Percentiles rank a stretch among this genome's conserved stretches.
Evolutionary conservation across 2,888 invertebrate species (phyloP).

Genomic region (Heteromurus nitidus): DNA sequence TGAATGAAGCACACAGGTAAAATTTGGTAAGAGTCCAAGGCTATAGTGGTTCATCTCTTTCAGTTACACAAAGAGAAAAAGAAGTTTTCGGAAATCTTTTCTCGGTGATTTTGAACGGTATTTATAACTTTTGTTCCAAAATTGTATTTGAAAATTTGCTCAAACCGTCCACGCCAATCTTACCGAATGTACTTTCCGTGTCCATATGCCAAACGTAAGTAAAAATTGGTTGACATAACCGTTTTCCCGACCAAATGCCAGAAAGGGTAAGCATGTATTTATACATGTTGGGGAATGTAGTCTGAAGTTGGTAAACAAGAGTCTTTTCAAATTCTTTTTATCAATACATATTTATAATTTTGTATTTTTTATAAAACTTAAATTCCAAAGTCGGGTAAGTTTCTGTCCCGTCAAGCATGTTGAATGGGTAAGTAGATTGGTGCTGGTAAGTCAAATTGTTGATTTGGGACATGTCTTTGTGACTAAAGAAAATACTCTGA

Average conservation of each 20-base stretch:
- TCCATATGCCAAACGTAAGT: conserved; percentile 40
- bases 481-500: conserved; percentile 6
- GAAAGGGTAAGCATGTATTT: conserved; percentile 4
- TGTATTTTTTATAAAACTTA: background rate
- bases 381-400: conserved; percentile 40
- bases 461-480: conserved; percentile 21
- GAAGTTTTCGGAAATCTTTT: background rate
- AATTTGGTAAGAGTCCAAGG: conserved; percentile 32
- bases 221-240: background rate
- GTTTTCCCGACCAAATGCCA: background rate
- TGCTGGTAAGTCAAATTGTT: conserved; percentile 32
- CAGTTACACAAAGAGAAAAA: background rate
- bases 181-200: conserved; percentile 23
- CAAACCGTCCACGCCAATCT: conserved; percentile 17
- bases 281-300: background rate
- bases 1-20: conserved; percentile 37
- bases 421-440: conserved; percentile 51
- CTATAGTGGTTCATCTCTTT: background rate
- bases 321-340: background rate
- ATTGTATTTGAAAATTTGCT: background rate
- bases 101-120: background rate
- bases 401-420: conserved; percentile 15
- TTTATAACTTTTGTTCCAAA: background rate
- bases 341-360: conserved; percentile 5
- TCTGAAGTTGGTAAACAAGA: background rate